Conservation (phyloP, 2,888 invertebrate genomes). For the Drosophila neoperkinsi region DNA sequence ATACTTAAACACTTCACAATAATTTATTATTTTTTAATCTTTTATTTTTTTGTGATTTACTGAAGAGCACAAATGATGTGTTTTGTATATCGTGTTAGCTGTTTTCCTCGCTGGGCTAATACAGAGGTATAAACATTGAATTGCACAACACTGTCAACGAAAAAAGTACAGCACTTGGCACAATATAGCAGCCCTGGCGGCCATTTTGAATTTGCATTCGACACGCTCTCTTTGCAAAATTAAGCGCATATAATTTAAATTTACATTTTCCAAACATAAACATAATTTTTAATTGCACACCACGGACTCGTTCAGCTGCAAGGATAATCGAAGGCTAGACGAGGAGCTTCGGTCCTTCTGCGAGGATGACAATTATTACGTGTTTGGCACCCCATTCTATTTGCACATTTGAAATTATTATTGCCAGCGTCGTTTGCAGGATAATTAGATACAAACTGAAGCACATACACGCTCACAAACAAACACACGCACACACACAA, state of each 20-base stretch:
- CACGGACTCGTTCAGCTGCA: slow-evolving; percentile 52
- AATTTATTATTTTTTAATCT: not conserved
- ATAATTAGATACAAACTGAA: slow-evolving; percentile 47
- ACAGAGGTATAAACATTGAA: not conserved
- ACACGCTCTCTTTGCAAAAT: slow-evolving; percentile 2
- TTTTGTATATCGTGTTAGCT: not conserved
- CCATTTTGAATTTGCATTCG: slow-evolving; percentile 9
- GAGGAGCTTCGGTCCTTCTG: slow-evolving; percentile 5
- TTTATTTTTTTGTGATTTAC: not conserved
- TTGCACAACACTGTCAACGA: not conserved
- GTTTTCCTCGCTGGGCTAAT: not conserved
- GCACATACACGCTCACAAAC: not conserved
- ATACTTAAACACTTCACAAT: not conserved
- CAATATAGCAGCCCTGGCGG: not conserved
- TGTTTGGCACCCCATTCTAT: slow-evolving; percentile 59
- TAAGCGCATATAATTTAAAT: slow-evolving; percentile 46
- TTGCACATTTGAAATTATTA: slow-evolving; percentile 48
- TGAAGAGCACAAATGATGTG: not conserved
- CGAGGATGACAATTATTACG: slow-evolving; percentile 31
- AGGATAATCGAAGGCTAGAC: slow-evolving; percentile 49
- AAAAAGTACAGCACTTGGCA: not conserved
- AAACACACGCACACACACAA: not conserved
- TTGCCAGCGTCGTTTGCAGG: slow-evolving; percentile 43
- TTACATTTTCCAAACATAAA: slow-evolving; percentile 63
- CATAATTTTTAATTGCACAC: slow-evolving; percentile 74